These are phyloP conservation scores for Bagarius yarrelli DNA, from an alignment of 2,113 vertebrate species.

Conservation along the genomic window DNA sequence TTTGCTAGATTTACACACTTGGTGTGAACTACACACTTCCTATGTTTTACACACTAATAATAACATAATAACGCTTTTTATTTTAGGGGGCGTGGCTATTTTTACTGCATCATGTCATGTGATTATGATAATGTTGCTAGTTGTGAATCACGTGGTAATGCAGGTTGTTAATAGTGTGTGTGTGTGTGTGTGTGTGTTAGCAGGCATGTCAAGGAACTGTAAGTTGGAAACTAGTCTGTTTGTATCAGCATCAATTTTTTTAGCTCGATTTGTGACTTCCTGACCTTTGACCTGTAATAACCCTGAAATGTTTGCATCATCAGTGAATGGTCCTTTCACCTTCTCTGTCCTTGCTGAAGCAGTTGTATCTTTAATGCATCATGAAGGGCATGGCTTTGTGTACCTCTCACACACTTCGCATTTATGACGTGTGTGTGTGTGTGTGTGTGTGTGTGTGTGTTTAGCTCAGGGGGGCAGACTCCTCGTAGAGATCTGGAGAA, in stretches of 20 bases:
- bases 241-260: neutral
- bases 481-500: conserved; percentile 96
- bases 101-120: neutral
- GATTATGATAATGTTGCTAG: neutral
- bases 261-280: neutral
- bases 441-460: conserved; percentile 49
- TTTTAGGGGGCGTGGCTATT: neutral
- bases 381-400: neutral
- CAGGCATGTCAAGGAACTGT: neutral
- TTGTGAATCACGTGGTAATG: neutral
- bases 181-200: neutral
- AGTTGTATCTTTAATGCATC: conserved; percentile 2
- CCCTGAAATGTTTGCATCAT: conserved; percentile 1
- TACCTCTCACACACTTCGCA: neutral
- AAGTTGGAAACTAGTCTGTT: neutral
- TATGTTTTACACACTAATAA: neutral
- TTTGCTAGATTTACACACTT: neutral
- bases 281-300: neutral
- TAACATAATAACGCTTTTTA: neutral
- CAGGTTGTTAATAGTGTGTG: neutral
- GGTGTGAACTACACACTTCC: neutral
- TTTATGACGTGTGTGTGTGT: conserved; percentile 4
- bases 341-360: neutral
- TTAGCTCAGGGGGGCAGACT: conserved; percentile 92
- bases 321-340: neutral